Evolutionary conservation across 2,113 vertebrate genomes (phyloP), one percentile per base, ranked within the genome.

Genomic region (Origma solitaria): DNA sequence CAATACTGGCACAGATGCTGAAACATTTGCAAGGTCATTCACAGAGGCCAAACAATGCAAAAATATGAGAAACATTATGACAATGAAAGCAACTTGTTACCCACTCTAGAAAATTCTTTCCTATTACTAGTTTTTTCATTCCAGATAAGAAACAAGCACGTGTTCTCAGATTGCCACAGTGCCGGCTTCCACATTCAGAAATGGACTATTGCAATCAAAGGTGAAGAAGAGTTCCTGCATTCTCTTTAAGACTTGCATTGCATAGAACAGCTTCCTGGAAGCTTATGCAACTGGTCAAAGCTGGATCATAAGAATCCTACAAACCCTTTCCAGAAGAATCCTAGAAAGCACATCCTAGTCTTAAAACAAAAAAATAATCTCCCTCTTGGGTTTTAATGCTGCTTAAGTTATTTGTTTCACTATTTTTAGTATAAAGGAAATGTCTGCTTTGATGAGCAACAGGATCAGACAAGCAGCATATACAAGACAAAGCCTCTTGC

Each of bases 381-480:
- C 54, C 78, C 82, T 81, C 85, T 92, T 51, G 64, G 76, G 82
- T 70, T 94, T 92, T 93, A 97, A 96, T 78, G 38, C 79, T 45
- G 53, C 87, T 97, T 94, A 97, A 92, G 82, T 84, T 93, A 91
- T 80, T 95, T 93, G 82, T 94, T 94, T 53, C 62, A 40, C 91
- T 95, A 96, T 97, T 95, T 93, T 97, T 95, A 92, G 94, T 69
- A 86, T 33, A 82, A 89, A 92, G 89, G 62, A 92, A 96, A 93
- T 0, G 7, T 57, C 89, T 94, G 89, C 89, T 94, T 94, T 82
- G 73, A 97, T 33, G 31, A 79, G 44, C 61, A 92, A 72, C 47
- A 72, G 54, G 70, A 91, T 94, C 78, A 91, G 72, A 87, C 78
- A 68, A 12, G 37, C 18, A 65, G 37, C 44, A 62, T 5, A 73